Evolutionary conservation across 2,113 vertebrate genomes (phyloP), one percentile per base, ranked within the genome.

Genomic region (Gymnobelideus leadbeateri): DNA sequence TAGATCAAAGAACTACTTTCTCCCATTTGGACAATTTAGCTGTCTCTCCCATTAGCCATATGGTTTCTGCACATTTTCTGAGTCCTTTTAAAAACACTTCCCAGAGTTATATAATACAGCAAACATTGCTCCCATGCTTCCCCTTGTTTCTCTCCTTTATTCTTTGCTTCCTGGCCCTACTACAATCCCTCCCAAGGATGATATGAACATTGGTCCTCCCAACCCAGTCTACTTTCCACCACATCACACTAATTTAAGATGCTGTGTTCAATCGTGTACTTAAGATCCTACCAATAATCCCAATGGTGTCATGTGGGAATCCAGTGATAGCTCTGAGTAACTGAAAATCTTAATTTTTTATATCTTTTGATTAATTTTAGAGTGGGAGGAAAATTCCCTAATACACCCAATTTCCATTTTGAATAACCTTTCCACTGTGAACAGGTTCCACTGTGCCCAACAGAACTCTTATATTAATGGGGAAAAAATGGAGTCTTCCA

Each of bases 141-240:
- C 55, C 37, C 24, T 92, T 23, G 8, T 51, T 37, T 51, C 55
- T 55, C 43, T 31, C 28, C 46, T 46, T 37, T 55, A 26, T 57
- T 25, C 11, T 57, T 47, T 77, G 21, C 37, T 93, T 10, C 14
- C 53, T 54, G 53, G 7, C 50, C 51, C 91, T 93, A 84, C 95
- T 52, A 47, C 53, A 95, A 54, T 90, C 61, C 89, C 92, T 90
- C 43, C 49, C 57, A 89, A 49, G 84, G 92, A 92, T 54, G 53
- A 54, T 24, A 53, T 54, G 6, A 54, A 54, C 21, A 54, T 54
- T 10, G 19, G 21, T 54, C 53, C 23, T 54, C 5, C 23, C 23
- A 54, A 23, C 0, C 23, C 23, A 24, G 23, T 6, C 23, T 54
- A 24, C 53, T 54, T 54, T 54, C 53, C 53, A 54, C 23, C 23